Conservation (phyloP, 1,140 invertebrate species). For the Zaprionus capensis region DNA sequence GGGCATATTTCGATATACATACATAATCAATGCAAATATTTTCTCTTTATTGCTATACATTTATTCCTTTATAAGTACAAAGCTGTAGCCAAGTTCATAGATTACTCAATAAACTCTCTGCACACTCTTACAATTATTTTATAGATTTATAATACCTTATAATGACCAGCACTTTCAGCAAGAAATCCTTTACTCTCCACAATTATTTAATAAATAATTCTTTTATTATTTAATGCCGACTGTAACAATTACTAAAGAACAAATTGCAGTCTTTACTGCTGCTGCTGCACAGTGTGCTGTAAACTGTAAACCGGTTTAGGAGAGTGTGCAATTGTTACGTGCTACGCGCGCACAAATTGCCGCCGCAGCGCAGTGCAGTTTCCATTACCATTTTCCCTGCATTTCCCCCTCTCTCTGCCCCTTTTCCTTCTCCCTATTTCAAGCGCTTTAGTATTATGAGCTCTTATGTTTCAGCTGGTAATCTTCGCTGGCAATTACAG, state of each 20-base stretch:
- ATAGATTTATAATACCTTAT: not conserved
- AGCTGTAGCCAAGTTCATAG: no score
- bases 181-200: not conserved
- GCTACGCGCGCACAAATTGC: constrained; percentile 23
- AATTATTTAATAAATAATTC: constrained; percentile 7
- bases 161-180: no score
- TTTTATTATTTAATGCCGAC: not conserved
- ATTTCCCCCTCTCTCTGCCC: not conserved
- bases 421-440: no score
- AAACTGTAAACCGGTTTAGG: constrained; percentile 16
- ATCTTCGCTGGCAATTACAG: constrained; percentile 38
- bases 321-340: constrained; percentile 3
- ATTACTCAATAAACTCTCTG: no score
- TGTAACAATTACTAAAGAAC: not conserved
- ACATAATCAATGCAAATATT: no score
- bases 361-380: constrained; percentile 7
- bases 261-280: not conserved
- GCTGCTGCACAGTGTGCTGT: not conserved
- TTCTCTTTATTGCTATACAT: no score
- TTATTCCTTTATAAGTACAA: no score
- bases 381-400: constrained; percentile 15
- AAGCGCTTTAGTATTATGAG: constrained; percentile 20
- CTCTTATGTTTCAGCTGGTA: constrained; percentile 42
- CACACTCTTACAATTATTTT: no score
- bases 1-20: no score